phyloP scores from a whole-genome alignment of 2,888 invertebrate genomes.

The Vannuccia rotundouncinata region DNA sequence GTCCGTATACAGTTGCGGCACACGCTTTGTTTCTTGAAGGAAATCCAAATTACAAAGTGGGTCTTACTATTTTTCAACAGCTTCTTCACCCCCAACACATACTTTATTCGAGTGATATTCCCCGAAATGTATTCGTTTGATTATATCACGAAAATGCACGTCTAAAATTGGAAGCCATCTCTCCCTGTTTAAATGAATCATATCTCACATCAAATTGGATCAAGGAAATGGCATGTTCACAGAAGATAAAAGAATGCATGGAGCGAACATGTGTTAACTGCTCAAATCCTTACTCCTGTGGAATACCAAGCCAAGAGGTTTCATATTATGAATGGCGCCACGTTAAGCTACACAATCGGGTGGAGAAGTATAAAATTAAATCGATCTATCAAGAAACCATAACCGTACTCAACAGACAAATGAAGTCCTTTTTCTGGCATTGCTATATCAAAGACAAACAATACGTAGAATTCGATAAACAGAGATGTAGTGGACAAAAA shows the following conservation, averaged over 20 bases:
- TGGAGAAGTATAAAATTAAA: too few species aligned
- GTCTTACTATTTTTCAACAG: slow-evolving; percentile 22
- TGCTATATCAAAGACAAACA: slow-evolving; percentile 11
- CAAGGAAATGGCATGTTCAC: slow-evolving; percentile 5
- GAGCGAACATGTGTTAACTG: slow-evolving; percentile 4
- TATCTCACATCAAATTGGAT: too few species aligned
- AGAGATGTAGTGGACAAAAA: neutral
- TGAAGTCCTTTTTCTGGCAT: too few species aligned
- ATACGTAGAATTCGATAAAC: neutral
- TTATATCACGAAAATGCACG: neutral
- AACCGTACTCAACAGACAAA: too few species aligned
- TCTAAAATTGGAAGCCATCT: too few species aligned
- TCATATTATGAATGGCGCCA: too few species aligned
- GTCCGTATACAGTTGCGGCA: neutral
- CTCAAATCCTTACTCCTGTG: too few species aligned
- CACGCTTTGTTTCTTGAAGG: neutral
- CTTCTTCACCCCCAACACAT: neutral
- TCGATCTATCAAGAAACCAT: too few species aligned
- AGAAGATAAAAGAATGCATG: slow-evolving; percentile 18
- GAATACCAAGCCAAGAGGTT: too few species aligned
- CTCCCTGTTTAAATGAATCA: too few species aligned
- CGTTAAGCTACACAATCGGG: too few species aligned
- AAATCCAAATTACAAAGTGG: neutral
- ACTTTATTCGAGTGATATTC: neutral
- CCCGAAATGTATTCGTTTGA: neutral